Conservation (phyloP, 53 echinoderm and acorn worm species). For the Temnopleurus reevesii region DNA sequence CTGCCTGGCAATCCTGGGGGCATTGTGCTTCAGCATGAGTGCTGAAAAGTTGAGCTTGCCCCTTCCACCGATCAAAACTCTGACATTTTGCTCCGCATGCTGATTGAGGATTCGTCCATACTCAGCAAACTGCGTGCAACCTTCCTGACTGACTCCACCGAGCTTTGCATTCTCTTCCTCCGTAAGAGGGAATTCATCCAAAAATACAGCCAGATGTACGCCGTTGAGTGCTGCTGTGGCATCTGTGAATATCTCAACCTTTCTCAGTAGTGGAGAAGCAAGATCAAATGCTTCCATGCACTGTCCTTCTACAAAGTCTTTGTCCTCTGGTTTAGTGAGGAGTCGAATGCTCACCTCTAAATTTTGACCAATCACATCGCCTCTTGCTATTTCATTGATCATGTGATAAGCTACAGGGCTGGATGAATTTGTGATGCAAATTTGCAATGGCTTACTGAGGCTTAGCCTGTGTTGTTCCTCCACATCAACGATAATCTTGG, state of each 20-base stretch:
- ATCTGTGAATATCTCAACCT: conserved; percentile 72
- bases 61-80: conserved; percentile 80
- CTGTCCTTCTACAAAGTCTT: conserved; percentile 67
- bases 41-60: conserved; percentile 93
- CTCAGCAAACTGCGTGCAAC: conserved; percentile 68
- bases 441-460: conserved; percentile 84
- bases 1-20: conserved; percentile 78
- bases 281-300: conserved; percentile 86
- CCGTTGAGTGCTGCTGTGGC: conserved; percentile 72
- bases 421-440: conserved; percentile 92
- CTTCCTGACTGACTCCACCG: conserved; percentile 60
- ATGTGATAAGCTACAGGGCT: conserved; percentile 84
- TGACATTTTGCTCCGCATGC: conserved; percentile 71
- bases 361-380: conserved; percentile 79
- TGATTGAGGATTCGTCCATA: conserved; percentile 80
- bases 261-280: conserved; percentile 82
- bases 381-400: conserved; percentile 85
- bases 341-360: conserved; percentile 78
- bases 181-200: conserved; percentile 76
- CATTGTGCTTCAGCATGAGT: conserved; percentile 75
- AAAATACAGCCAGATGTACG: conserved; percentile 74
- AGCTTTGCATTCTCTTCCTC: conserved; percentile 68
- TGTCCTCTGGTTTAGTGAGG: conserved; percentile 64
- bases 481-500: conserved; percentile 67
- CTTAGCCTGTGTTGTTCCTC: conserved; percentile 81